A percentile compares a stretch with the other conserved stretches of the same genome.
phyloP scores from a whole-genome alignment of 2,797 vertebrate genomes.

The Pseudomugil gertrudae region DNA sequence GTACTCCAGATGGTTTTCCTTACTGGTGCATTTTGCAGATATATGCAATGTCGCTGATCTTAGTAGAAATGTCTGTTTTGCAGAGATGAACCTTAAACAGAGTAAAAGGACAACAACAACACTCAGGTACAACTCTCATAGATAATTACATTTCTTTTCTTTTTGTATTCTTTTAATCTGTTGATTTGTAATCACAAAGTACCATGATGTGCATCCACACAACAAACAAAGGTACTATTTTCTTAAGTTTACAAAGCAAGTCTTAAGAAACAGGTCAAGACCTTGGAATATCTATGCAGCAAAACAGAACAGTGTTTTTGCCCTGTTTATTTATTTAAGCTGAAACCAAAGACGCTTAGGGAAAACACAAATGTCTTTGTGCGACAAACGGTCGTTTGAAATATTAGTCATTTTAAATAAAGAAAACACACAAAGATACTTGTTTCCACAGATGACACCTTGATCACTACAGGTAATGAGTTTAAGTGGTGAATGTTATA shows the following conservation, averaged over 20 bases:
- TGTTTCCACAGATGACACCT: conserved; percentile 24
- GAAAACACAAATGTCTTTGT: conserved; percentile 45
- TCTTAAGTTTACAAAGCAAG: conserved; percentile 39
- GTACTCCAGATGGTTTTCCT: not conserved
- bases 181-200: conserved; percentile 47
- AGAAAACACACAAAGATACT: conserved; percentile 39
- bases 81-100: conserved; percentile 41
- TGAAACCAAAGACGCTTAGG: conserved; percentile 21
- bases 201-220: conserved; percentile 31
- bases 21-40: not conserved
- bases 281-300: conserved; percentile 28
- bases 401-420: conserved; percentile 14
- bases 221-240: conserved; percentile 17
- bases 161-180: conserved; percentile 22
- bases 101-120: conserved; percentile 1
- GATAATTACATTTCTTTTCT: not conserved
- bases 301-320: conserved; percentile 26
- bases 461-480: conserved; percentile 28
- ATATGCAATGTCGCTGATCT: not conserved
- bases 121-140: conserved; percentile 7
- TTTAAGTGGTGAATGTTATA: conserved; percentile 50
- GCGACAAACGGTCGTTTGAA: conserved; percentile 19
- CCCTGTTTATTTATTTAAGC: conserved; percentile 31
- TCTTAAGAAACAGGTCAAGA: conserved; percentile 43
- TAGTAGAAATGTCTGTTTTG: conserved; percentile 20